These are phyloP conservation scores for Sebastes variabilis DNA, from an alignment of 2,797 vertebrate genomes.

Conservation along the genomic window DNA sequence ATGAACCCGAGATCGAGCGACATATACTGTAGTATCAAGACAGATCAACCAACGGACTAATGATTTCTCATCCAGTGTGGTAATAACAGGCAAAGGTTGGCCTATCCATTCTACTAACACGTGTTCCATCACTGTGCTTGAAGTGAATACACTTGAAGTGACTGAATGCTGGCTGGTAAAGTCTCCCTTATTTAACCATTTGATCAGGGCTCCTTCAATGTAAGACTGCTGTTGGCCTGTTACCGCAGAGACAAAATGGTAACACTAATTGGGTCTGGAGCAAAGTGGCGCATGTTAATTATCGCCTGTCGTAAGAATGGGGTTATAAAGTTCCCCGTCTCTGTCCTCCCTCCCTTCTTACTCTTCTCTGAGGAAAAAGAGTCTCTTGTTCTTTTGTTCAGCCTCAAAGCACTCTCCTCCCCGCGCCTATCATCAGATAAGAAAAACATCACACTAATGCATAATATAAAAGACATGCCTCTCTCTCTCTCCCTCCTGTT, in stretches of 20 bases:
- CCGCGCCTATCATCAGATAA: slow-evolving; percentile 30
- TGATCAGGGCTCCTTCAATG: slow-evolving; percentile 18
- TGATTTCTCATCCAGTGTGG: not conserved
- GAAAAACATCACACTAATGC: slow-evolving; percentile 29
- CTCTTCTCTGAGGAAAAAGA: slow-evolving; percentile 45
- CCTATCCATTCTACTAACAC: not conserved
- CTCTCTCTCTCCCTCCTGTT: not conserved
- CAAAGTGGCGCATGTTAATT: slow-evolving; percentile 50
- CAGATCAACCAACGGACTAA: not conserved
- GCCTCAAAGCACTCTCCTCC: slow-evolving; percentile 34
- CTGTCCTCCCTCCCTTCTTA: slow-evolving; percentile 16
- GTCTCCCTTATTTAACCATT: not conserved
- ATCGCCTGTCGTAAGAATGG: slow-evolving; percentile 30
- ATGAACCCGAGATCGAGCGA: not conserved
- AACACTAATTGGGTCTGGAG: slow-evolving; percentile 45
- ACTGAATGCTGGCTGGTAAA: not conserved
- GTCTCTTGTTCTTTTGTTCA: slow-evolving; percentile 40
- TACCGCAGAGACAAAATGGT: slow-evolving; percentile 18
- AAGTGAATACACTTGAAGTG: not conserved
- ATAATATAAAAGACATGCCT: slow-evolving; percentile 10
- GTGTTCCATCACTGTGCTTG: not conserved
- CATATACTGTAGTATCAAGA: not conserved
- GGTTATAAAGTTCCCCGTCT: slow-evolving; percentile 27
- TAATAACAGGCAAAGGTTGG: not conserved
- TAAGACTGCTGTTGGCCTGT: slow-evolving; percentile 4